phyloP scores from a whole-genome alignment of 1,140 invertebrate genomes.

The Leguminivora glycinivorella region DNA sequence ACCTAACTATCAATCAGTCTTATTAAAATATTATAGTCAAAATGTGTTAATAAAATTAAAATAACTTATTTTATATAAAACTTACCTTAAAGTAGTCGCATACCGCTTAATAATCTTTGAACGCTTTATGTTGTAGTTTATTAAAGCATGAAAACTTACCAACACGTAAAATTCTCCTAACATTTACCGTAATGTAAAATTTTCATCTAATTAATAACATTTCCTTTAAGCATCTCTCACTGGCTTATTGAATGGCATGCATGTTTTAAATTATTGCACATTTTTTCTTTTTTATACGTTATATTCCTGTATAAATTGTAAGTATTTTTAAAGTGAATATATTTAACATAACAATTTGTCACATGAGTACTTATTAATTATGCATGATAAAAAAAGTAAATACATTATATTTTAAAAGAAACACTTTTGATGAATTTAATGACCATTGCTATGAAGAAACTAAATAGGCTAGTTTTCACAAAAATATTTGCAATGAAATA shows the following conservation, averaged over 20 bases:
- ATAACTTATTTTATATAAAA: neutral
- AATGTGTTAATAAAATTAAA: neutral
- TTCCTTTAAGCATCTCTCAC: conserved; percentile 30
- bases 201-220: neutral
- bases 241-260: conserved; percentile 46
- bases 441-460: neutral
- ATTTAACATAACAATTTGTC: neutral
- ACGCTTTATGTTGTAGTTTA: conserved; percentile 54
- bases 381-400: neutral
- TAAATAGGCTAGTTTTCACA: neutral
- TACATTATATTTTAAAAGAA: neutral
- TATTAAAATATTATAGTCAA: neutral
- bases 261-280: conserved; percentile 43
- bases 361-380: neutral
- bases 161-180: neutral
- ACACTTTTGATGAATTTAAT: neutral
- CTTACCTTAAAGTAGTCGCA: conserved; percentile 52
- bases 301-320: conserved; percentile 4
- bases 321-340: neutral
- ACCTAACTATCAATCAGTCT: neutral
- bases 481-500: neutral
- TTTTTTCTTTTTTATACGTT: conserved; percentile 25
- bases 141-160: conserved; percentile 43
- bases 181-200: neutral
- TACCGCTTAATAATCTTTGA: conserved; percentile 41